A percentile compares a stretch with the other conserved stretches of the same genome.
These are phyloP conservation scores for Drosophila setosimentum DNA, from an alignment of 2,888 invertebrate species.

Conservation along the genomic window DNA sequence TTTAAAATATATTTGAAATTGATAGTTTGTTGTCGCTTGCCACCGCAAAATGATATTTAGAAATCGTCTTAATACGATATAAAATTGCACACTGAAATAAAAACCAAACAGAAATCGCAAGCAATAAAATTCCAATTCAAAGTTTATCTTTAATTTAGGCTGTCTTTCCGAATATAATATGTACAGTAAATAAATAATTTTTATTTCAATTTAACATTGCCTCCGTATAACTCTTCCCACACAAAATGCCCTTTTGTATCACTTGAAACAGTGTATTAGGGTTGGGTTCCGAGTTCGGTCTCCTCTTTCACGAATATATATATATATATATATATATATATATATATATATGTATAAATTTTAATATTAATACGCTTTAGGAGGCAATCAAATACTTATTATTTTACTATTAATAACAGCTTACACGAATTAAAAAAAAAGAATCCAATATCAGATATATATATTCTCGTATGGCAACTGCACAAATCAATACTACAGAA, in stretches of 20 bases:
- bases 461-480: neutral
- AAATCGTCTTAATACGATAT: slow-evolving; percentile 12
- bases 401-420: neutral
- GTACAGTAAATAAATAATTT: neutral
- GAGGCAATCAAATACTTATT: neutral
- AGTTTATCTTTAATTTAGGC: neutral
- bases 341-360: too few relatives aligned
- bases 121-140: neutral
- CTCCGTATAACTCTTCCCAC: neutral
- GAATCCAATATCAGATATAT: neutral
- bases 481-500: neutral
- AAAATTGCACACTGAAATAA: slow-evolving; percentile 19
- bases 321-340: too few relatives aligned
- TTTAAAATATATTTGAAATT: slow-evolving; percentile 37
- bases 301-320: too few relatives aligned
- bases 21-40: slow-evolving; percentile 1
- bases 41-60: slow-evolving; percentile 32
- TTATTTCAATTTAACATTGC: slow-evolving; percentile 2
- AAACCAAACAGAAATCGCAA: slow-evolving; percentile 10
- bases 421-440: neutral
- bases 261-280: neutral
- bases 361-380: neutral
- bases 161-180: neutral
- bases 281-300: neutral
- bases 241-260: neutral